Conservation (phyloP, 2,888 invertebrate genomes). For the Dione vanillae region DNA sequence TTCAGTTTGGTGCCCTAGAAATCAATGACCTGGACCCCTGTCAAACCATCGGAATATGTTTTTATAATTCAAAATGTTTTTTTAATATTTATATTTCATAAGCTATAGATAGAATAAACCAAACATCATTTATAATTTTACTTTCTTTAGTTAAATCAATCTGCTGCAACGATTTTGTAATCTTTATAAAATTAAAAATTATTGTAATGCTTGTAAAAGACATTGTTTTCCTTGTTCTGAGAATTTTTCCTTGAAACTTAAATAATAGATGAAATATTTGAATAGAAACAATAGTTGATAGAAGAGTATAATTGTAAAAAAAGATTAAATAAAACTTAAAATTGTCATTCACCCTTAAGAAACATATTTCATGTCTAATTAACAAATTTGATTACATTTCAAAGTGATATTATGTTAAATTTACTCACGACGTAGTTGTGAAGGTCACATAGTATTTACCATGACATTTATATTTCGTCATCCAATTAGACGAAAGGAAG, state of each 20-base stretch:
- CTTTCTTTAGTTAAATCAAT: too few species aligned
- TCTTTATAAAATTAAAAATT: not conserved
- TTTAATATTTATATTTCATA: too few species aligned
- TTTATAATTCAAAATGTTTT: too few species aligned
- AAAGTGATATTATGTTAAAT: not conserved
- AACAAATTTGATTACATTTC: not conserved
- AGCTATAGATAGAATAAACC: too few species aligned
- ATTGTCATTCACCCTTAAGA: not conserved
- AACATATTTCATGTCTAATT: not conserved
- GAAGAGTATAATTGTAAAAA: not conserved
- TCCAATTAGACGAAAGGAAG: conserved; percentile 9
- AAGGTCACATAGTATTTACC: conserved; percentile 8
- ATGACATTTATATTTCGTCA: not conserved
- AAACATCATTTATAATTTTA: too few species aligned
- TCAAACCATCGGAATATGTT: too few species aligned
- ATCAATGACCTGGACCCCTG: too few species aligned
- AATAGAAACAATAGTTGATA: too few species aligned
- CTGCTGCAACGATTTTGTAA: not conserved
- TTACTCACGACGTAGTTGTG: not conserved
- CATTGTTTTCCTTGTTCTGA: not conserved
- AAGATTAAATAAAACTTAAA: too few species aligned
- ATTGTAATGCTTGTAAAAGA: not conserved
- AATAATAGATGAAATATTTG: too few species aligned
- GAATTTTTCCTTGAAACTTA: not conserved
- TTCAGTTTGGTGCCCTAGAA: too few species aligned